These are phyloP conservation scores for Athetis lepigone DNA, from an alignment of 2,888 invertebrate genomes.

Conservation along the genomic window DNA sequence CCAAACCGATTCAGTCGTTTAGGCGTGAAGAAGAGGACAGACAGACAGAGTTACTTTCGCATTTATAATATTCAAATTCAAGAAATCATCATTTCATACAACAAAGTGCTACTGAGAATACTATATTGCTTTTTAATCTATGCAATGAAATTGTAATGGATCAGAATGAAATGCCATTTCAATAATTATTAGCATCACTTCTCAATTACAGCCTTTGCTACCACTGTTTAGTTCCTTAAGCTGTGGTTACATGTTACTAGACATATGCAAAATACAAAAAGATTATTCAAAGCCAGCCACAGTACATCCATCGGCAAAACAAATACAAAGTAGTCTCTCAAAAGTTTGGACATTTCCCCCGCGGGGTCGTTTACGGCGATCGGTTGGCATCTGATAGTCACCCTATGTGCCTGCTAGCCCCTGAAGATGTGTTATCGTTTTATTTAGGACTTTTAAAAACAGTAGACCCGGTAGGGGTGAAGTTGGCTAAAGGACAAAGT, in stretches of 20 bases:
- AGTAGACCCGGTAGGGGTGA: slow-evolving; percentile 27
- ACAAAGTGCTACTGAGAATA: not conserved
- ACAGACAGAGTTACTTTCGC: too few species aligned
- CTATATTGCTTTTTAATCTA: not conserved
- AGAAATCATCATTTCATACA: too few species aligned
- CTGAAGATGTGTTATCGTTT: slow-evolving; percentile 50
- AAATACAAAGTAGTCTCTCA: slow-evolving; percentile 38
- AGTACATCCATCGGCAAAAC: slow-evolving; percentile 18
- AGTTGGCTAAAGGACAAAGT: slow-evolving; percentile 17
- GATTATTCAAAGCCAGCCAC: not conserved
- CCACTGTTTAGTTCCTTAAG: too few species aligned
- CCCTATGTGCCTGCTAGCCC: slow-evolving; percentile 36
- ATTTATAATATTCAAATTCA: too few species aligned
- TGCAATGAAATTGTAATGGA: not conserved
- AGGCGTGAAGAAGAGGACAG: too few species aligned
- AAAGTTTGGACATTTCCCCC: slow-evolving; percentile 48
- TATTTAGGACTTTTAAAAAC: slow-evolving; percentile 42
- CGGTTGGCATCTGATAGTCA: slow-evolving; percentile 51
- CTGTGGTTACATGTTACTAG: not conserved
- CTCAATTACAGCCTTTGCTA: too few species aligned
- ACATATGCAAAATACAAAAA: not conserved
- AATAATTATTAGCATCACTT: not conserved
- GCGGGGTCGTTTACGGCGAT: slow-evolving; percentile 49
- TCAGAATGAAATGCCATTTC: not conserved
- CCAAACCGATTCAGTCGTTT: too few species aligned